A percentile compares a stretch with the other conserved stretches of the same genome.
Conservation (phyloP, 2,113 vertebrate genomes). For the Larimichthys crocea region DNA sequence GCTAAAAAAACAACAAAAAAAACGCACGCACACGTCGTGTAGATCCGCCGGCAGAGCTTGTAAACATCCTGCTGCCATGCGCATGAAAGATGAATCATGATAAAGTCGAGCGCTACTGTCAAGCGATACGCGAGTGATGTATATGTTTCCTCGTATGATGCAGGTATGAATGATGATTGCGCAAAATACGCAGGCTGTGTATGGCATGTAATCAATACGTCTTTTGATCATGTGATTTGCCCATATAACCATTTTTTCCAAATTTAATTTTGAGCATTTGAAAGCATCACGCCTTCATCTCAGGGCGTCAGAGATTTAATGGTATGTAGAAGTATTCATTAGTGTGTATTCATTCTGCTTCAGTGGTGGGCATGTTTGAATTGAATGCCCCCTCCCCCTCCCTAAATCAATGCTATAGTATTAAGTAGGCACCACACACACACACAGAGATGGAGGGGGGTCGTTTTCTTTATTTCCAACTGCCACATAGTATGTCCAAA, state of each 20-base stretch:
- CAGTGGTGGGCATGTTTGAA: slow-evolving; percentile 41
- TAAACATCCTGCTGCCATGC: slow-evolving; percentile 21
- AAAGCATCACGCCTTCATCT: neutral
- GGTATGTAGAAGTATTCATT: slow-evolving; percentile 39
- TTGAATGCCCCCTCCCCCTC: slow-evolving; percentile 58
- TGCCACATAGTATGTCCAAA: slow-evolving; percentile 13
- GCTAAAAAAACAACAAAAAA: neutral
- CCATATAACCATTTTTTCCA: neutral
- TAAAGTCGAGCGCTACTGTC: neutral
- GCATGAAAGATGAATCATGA: neutral
- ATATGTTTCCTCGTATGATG: neutral
- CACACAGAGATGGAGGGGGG: slow-evolving; percentile 14
- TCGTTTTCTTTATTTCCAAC: slow-evolving; percentile 14
- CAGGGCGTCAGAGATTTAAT: slow-evolving; percentile 10
- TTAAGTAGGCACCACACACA: slow-evolving; percentile 20
- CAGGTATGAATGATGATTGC: slow-evolving; percentile 6
- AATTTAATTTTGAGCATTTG: neutral
- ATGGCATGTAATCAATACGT: slow-evolving; percentile 9
- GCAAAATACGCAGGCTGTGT: slow-evolving; percentile 6
- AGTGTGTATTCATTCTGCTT: slow-evolving; percentile 45
- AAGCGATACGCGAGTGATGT: neutral
- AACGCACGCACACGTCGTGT: neutral
- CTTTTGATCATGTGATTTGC: neutral
- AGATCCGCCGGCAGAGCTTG: neutral
- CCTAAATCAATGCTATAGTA: slow-evolving; percentile 48